These are phyloP conservation scores for Prorops nasuta DNA, from an alignment of 1,140 invertebrate genomes.

Conservation along the genomic window DNA sequence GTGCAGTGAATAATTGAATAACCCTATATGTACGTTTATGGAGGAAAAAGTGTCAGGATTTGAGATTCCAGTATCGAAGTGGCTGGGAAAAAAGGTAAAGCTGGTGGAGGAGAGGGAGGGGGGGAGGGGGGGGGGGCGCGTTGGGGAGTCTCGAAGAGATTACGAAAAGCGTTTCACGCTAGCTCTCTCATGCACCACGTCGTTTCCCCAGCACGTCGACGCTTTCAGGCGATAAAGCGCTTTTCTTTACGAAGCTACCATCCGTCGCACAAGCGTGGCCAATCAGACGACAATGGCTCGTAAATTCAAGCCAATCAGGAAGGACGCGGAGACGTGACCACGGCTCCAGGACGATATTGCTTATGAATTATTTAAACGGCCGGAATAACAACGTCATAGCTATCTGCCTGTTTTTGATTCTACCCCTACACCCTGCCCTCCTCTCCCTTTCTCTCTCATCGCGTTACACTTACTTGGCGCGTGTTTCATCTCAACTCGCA, in stretches of 20 bases:
- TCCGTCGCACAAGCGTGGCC: constrained; percentile 49
- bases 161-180: constrained; percentile 31
- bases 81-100: no score
- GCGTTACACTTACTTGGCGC: no score
- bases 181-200: constrained; percentile 9
- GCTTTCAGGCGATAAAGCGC: constrained; percentile 43
- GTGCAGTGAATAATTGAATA: no score
- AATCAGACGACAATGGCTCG: constrained; percentile 55
- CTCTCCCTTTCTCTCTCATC: background rate
- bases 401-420: background rate
- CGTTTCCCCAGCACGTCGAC: constrained; percentile 24
- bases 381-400: constrained; percentile 27
- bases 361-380: constrained; percentile 56
- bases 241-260: constrained; percentile 43
- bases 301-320: constrained; percentile 54
- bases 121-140: constrained; percentile 1
- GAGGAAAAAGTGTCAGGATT: no score
- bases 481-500: no score
- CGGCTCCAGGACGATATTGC: constrained; percentile 46
- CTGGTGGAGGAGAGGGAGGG: constrained; percentile 7
- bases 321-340: constrained; percentile 47
- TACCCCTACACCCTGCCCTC: background rate
- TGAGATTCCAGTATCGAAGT: no score
- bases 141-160: constrained; percentile 20
- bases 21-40: no score